Base-by-base conservation (phyloP, 2,888 invertebrate genomes). In the Agriopis leucophaearia region DNA sequence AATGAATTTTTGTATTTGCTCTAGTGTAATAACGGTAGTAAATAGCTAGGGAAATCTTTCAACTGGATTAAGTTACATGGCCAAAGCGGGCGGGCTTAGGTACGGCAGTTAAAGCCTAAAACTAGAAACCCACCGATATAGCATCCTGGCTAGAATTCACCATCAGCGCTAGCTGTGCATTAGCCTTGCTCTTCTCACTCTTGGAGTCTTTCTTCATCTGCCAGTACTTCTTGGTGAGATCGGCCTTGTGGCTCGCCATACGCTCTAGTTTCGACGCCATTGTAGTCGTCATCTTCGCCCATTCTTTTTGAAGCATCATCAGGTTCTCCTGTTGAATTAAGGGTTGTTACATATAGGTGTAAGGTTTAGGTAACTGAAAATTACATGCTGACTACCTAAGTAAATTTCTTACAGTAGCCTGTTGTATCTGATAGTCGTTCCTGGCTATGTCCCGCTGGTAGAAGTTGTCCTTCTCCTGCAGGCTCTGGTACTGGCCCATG, bases 61-160 rank as follows among this genome's bases (percentile, higher is more conserved):
- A 27, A 4, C 27, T 27, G 27, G 27, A 27, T 4, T 27, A 27
- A 27, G 27, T 27, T 27, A n/a, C n/a, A n/a, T n/a, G n/a, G n/a
- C n/a, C n/a, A 36, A 36, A 36, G 36, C 36, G 4, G 36, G 36
- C 12, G 13, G 10, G 12, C 5, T 10, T 42, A 42, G 42, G 13
- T 42, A 13, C 9, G 5, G 13, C 42, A 12, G 44, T 13, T 44
- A n/a, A n/a, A n/a, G n/a, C n/a, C n/a, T n/a, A 4, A 38, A 9
- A 1, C 38, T 38, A 44, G 44, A 7, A 8, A 52, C 44, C 35
- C 77, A 95, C 95, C 86, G 94, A 90, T 48, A 95, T 94, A 56
- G 94, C 89, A 63, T 94, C 91, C 74, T 95, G 95, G 75, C 96
- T 96, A 45, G 91, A 87, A 54, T 96, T 95, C 10, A 96, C 96